Evolutionary conservation across 2,888 invertebrate species (phyloP), one percentile per base, ranked within the genome.

Genomic region (Corythucha ciliata): DNA sequence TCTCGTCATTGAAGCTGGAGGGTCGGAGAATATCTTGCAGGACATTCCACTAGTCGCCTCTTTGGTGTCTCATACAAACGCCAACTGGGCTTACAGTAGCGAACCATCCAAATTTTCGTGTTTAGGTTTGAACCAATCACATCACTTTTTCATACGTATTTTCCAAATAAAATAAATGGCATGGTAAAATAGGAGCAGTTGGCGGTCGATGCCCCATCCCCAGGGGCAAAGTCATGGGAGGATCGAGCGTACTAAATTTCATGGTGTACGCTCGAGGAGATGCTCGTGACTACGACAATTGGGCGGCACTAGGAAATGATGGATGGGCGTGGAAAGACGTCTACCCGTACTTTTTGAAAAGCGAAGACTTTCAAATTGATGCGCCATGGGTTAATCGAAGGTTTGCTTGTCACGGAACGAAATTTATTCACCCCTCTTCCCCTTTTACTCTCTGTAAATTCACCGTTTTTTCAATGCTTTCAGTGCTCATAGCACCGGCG

Each of bases 221-320:
- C 0, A 61, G 71, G 40, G 89, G 88, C 3, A 85, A 83, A 66
- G 83, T 84, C 0, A 74, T 90, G 63, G 90, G 90, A 4, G 90
- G 90, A 2, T 80, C 80, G 6, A 82, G 83, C 56, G 79, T 82
- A 0, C 70, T 87, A 7, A 89, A 89, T 64, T 80, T 80, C 60
- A 86, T 90, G 86, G 78, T 83, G 61, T 84, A 83, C 61, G 81
- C 81, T 0, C 69, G 84, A 56, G 86, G 83, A 12, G 74, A 79
- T 60, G 72, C 74, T 1, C 67, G 71, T 3, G 88, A 89, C 63
- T 90, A 83, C 64, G 81, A 88, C 62, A 68, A 72, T 3, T 90
- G 90, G 89, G 76, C 77, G 12, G 70, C 70, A 1, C 64, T 78
- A 61, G 87, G 83, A 1, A 83, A 83, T 64, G 67, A 39, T 0